These are phyloP conservation scores for Rana temporaria DNA, from an alignment of 2,113 vertebrate species.

Conservation along the genomic window DNA sequence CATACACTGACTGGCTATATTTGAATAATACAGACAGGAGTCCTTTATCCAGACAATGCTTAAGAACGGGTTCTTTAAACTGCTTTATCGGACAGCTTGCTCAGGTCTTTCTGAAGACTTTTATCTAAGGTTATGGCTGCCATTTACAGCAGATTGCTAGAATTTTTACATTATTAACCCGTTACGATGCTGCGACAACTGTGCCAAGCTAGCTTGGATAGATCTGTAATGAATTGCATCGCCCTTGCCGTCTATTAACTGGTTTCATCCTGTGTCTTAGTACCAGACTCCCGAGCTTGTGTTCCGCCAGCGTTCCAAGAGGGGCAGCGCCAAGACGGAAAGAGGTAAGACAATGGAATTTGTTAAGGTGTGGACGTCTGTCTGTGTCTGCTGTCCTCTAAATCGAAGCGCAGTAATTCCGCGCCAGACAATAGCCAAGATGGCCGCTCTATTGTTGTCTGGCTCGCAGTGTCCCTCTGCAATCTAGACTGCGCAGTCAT, in stretches of 20 bases:
- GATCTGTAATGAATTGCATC: neutral
- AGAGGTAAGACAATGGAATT: conserved; percentile 19
- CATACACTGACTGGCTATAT: neutral
- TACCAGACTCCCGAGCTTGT: neutral
- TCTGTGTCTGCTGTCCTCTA: conserved; percentile 8
- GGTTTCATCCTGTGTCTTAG: conserved; percentile 26
- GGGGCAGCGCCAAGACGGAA: neutral
- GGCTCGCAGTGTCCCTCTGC: neutral
- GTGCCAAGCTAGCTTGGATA: neutral
- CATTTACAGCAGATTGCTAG: too few species aligned
- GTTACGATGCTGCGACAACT: too few species aligned
- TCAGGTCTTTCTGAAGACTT: too few species aligned
- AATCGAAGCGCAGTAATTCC: neutral
- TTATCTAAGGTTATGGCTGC: too few species aligned
- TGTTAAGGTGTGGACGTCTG: conserved; percentile 22
- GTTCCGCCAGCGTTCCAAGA: neutral
- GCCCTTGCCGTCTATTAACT: neutral
- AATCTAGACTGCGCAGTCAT: neutral
- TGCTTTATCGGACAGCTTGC: neutral
- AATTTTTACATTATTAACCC: too few species aligned
- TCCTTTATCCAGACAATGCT: too few species aligned
- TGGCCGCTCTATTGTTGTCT: conserved; percentile 35
- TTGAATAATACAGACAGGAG: neutral
- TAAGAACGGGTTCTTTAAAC: neutral
- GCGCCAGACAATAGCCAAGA: conserved; percentile 31